phyloP scores from a whole-genome alignment of 2,888 invertebrate genomes.

The Eubasilissa splendida region DNA sequence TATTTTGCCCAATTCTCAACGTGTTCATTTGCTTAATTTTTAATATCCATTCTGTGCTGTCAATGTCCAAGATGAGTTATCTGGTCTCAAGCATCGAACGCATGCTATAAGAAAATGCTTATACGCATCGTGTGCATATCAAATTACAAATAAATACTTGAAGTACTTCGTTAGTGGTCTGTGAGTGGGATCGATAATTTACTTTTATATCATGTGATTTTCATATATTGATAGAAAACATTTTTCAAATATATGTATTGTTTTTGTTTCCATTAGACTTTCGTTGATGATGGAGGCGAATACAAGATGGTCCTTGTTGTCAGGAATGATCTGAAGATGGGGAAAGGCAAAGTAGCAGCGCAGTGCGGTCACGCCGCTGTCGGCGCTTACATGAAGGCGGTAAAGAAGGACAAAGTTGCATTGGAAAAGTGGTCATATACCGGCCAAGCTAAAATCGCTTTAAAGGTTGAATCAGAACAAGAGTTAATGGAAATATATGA shows the following conservation, averaged over 20 bases:
- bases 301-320: constrained; percentile 90
- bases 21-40: too few relatives aligned
- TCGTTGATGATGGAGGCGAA: constrained; percentile 64
- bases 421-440: constrained; percentile 74
- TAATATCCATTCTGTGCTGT: too few relatives aligned
- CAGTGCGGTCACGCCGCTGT: constrained; percentile 97
- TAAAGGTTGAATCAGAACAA: constrained; percentile 85
- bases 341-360: constrained; percentile 94
- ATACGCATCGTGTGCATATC: too few relatives aligned
- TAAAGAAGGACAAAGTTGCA: constrained; percentile 74
- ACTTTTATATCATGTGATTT: too few relatives aligned
- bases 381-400: constrained; percentile 84
- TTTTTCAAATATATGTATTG: not conserved
- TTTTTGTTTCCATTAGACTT: constrained; percentile 19
- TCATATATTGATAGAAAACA: too few relatives aligned
- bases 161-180: too few relatives aligned
- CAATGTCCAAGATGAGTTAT: too few relatives aligned
- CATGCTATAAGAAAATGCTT: too few relatives aligned
- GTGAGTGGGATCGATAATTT: too few relatives aligned
- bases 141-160: too few relatives aligned
- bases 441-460: constrained; percentile 91
- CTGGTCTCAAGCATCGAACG: too few relatives aligned
- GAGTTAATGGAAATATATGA: constrained; percentile 80
- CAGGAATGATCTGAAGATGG: constrained; percentile 93
- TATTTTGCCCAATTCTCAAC: too few relatives aligned